phyloP scores from a whole-genome alignment of 2,888 invertebrate genomes.

The Netelia fuscicornis region DNA sequence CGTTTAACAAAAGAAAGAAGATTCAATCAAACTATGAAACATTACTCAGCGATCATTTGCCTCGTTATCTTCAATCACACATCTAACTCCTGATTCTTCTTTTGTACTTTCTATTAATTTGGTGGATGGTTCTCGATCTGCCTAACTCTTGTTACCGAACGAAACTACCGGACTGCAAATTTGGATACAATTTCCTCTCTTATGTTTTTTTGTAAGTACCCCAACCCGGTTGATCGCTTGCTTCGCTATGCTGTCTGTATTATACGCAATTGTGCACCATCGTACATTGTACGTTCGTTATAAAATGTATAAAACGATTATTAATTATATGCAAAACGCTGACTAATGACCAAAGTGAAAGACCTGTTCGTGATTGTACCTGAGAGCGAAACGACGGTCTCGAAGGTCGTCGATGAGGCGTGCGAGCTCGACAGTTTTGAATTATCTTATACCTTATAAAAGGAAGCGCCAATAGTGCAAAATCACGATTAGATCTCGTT shows the following conservation, averaged over 20 bases:
- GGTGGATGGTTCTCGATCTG: conserved; percentile 82
- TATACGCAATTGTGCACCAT: conserved; percentile 38
- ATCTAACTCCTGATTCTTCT: conserved; percentile 72
- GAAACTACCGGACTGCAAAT: conserved; percentile 62
- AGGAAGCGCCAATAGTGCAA: not conserved
- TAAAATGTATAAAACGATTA: conserved; percentile 16
- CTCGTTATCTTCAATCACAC: conserved; percentile 3
- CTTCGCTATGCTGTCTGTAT: conserved; percentile 52
- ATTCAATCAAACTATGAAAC: too few relatives aligned
- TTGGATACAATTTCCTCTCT: conserved; percentile 64
- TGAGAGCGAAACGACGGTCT: conserved; percentile 20
- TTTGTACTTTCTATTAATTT: conserved; percentile 82
- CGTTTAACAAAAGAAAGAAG: too few relatives aligned
- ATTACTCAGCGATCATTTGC: conserved; percentile 8
- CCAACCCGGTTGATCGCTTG: conserved; percentile 71
- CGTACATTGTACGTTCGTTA: conserved; percentile 4
- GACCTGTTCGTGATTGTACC: conserved; percentile 1
- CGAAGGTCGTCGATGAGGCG: not conserved
- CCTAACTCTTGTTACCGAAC: conserved; percentile 73
- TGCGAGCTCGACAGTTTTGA: not conserved
- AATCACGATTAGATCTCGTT: not conserved
- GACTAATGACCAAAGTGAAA: conserved; percentile 41
- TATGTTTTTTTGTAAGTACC: conserved; percentile 81
- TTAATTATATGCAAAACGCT: conserved; percentile 16
- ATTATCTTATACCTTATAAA: not conserved